Evolutionary conservation across 2,113 vertebrate species (phyloP), one percentile per base, ranked within the genome.

Genomic region (Centropristis striata): DNA sequence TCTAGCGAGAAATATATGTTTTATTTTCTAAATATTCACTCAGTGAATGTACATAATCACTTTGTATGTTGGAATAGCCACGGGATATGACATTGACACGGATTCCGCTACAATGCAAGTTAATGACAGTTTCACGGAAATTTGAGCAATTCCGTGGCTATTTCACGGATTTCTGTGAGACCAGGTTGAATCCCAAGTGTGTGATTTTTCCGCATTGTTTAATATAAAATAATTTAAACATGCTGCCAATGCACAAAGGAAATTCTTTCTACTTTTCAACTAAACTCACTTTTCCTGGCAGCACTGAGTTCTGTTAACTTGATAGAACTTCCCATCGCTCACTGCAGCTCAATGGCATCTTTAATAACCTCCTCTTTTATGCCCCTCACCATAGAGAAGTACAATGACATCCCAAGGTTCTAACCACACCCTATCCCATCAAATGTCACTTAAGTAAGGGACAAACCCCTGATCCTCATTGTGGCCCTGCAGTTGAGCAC

Each of bases 401-500:
- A 72, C 68, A 77, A 65, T 85, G 79, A 87, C 82, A 46, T 78
- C 79, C 79, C 54, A 25, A 75, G 69, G 83, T 69, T 78, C 60
- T n/a, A 65, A 69, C 42, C n/a, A 14, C 59, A 85, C 49, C 68
- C 50, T 8, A 4, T 55, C 61, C 55, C 80, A 85, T 83, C 80
- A 83, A 87, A 85, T 87, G 71, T 75, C 77, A 87, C 80, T 86
- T 84, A 88, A 86, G 77, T 73, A 54, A 54, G 71, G 51, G 78
- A 68, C 59, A 32, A 51, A 53, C 47, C 51, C 61, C 73, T 55
- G 71, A 61, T 72, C 44, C 66, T 51, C 51, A 18, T 64, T 2
- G 59, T 25, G 32, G 70, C 64, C 41, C 61, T 70, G 78, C 80
- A 80, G 72, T 72, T 55, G 46, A 71, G 85, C 36, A 69, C 86